Conservation (phyloP, 2,888 invertebrate genomes). For the Drosophila maculinotata region DNA sequence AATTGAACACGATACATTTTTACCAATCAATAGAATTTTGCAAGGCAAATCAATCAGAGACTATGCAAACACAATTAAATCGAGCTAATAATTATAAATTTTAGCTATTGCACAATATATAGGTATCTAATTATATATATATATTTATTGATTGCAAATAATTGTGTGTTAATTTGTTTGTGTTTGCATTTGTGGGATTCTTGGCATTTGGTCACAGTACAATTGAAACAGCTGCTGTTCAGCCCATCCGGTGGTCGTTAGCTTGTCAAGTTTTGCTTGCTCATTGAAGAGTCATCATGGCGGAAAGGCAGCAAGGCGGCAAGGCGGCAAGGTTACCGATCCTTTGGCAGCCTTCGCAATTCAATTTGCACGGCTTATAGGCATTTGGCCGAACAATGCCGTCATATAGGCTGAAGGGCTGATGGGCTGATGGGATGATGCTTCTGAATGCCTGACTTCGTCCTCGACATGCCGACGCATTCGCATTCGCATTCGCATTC, state of each 20-base stretch:
- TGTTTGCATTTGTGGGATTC: conserved; percentile 31
- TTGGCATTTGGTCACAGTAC: conserved; percentile 38
- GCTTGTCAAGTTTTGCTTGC: conserved; percentile 35
- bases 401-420: conserved; percentile 34
- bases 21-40: too few relatives aligned
- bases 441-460: conserved; percentile 33
- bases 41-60: too few relatives aligned
- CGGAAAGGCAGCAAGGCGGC: conserved; percentile 24
- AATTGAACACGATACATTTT: too few relatives aligned
- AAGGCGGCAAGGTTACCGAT: conserved; percentile 21
- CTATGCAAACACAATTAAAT: too few relatives aligned
- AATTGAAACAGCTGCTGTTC: conserved; percentile 32
- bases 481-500: conserved; percentile 36
- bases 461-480: conserved; percentile 36
- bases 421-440: too few relatives aligned
- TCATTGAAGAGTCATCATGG: conserved; percentile 47
- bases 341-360: conserved; percentile 54
- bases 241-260: conserved; percentile 7
- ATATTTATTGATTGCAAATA: conserved; percentile 20
- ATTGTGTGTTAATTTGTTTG: conserved; percentile 46
- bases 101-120: too few relatives aligned
- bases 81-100: too few relatives aligned
- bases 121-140: too few relatives aligned
- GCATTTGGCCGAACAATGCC: conserved; percentile 53
- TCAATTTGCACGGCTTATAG: conserved; percentile 63